Evolutionary conservation across 2,797 vertebrate species (phyloP).

Genomic region (Macropodus opercularis): DNA sequence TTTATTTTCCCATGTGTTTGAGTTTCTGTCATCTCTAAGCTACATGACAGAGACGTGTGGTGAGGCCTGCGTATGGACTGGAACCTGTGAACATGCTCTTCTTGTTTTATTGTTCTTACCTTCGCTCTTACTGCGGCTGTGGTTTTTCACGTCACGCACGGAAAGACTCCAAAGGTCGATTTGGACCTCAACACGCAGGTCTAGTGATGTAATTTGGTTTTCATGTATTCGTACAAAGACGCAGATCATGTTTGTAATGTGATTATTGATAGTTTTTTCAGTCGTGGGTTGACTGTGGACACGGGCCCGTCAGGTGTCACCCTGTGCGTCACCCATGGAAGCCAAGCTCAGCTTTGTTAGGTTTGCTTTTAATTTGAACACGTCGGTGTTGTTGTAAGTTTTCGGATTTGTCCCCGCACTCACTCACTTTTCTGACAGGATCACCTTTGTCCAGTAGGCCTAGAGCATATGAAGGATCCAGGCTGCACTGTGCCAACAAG

Average conservation of each 20-base stretch:
- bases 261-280: not conserved
- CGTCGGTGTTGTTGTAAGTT: not conserved
- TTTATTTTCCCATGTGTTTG: too few species aligned
- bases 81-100: not conserved
- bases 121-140: too few species aligned
- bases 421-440: not conserved
- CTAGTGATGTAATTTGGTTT: not conserved
- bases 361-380: not conserved
- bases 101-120: not conserved
- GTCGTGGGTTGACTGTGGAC: not conserved
- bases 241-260: not conserved
- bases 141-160: too few species aligned
- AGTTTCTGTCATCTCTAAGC: too few species aligned
- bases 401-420: not conserved
- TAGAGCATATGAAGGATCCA: constrained; percentile 6
- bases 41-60: not conserved
- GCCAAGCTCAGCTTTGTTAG: accelerated
- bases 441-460: constrained; percentile 27
- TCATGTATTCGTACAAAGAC: not conserved
- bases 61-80: not conserved
- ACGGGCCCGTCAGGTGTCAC: constrained; percentile 5
- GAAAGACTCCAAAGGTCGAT: not conserved
- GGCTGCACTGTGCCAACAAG: constrained; percentile 24
- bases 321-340: not conserved
- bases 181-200: constrained; percentile 1